Evolutionary conservation across 2,113 vertebrate species (phyloP), one percentile per base, ranked within the genome.

Genomic region (Urocynchramus pylzowi): DNA sequence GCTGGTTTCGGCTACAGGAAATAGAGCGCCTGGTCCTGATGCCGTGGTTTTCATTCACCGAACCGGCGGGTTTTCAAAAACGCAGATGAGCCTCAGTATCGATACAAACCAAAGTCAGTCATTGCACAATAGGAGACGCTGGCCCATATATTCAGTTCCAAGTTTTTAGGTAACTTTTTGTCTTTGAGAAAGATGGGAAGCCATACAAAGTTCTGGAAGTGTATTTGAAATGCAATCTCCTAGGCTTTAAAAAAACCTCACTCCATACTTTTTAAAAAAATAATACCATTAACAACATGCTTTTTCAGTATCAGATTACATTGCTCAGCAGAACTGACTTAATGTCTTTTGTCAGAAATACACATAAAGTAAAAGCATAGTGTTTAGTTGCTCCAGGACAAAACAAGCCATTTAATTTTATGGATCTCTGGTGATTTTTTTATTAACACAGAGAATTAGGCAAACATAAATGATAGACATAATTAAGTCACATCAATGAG

Each of bases 401-500:
- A 94, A 89, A 45, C 33, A 47, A 87, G 20, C n/a, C 68, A 44
- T 54, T 84, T 87, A 61, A 61, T 87, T 82, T 53, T 76, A 37
- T 69, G 57, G 65, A 83, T 95, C 74, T 89, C 39, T 45, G 41
- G 16, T 87, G 30, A 61, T 84, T 87, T 82, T 84, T 57, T 84
- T 81, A 92, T 84, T 94, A 78, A 60, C 22, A 49, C 13, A 70
- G 33, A 41, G n/a, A 56, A 84, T 93, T 94, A 95, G 27, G 37
- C 81, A 85, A 60, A 94, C 65, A 41, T 57, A 89, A 87, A 74
- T 84, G 53, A 77, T 63, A 92, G 69, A 57, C 52, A 63, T 63
- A 50, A 44, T 39, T 24, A 81, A 95, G 68, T 89, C 80, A 90
- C 73, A 81, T 95, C 52, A 88, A 10, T 78, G 86, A 90, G 47